Conservation (phyloP, 2,113 vertebrate genomes). For the Pelecanoides urinatrix region DNA sequence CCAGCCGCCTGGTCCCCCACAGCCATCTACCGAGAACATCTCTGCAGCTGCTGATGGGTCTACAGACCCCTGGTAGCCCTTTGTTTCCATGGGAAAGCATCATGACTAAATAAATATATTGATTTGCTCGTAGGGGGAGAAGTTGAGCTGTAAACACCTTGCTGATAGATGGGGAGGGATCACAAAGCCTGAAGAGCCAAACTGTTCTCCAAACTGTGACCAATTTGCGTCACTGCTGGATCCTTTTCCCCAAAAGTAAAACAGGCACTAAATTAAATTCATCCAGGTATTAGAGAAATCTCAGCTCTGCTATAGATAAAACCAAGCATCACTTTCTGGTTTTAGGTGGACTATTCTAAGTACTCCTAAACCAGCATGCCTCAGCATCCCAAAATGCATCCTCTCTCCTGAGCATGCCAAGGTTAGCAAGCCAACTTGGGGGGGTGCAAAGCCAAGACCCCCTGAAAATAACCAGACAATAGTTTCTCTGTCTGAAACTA, state of each 20-base stretch:
- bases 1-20: not conserved
- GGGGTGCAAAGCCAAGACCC: not conserved
- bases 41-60: not conserved
- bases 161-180: not conserved
- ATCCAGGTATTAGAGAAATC: not conserved
- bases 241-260: not conserved
- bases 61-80: not conserved
- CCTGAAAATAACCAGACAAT: not conserved
- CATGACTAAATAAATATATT: not conserved
- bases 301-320: constrained; percentile 14
- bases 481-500: not conserved
- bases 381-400: not conserved
- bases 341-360: constrained; percentile 30
- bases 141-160: not conserved
- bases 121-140: not conserved
- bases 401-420: not conserved
- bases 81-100: not conserved
- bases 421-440: not conserved
- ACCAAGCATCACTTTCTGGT: not conserved
- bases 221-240: not conserved
- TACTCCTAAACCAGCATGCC: not conserved
- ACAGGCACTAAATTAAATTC: not conserved
- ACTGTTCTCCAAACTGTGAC: not conserved
- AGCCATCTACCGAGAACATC: not conserved
- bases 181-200: not conserved